Percentiles rank a stretch among this genome's conserved stretches.
Evolutionary conservation across 2,888 invertebrate species (phyloP).

Genomic region (Emmelina monodactyla): DNA sequence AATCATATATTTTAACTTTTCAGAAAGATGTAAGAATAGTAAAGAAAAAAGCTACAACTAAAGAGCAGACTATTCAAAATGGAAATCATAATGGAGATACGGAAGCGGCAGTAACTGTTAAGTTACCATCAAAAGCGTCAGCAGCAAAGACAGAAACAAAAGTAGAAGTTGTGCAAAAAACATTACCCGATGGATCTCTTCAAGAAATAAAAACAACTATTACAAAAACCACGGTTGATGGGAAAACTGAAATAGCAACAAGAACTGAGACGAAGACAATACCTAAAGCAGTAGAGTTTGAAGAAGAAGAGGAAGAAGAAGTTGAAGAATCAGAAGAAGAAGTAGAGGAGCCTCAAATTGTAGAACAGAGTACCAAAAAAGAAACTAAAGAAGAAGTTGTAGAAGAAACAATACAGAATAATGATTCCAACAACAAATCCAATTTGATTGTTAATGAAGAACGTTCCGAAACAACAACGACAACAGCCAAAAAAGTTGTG

Average conservation of each 20-base stretch:
- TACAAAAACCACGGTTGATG: conserved; percentile 51
- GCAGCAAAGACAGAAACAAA: conserved; percentile 52
- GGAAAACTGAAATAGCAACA: conserved; percentile 48
- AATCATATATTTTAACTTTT: conserved; percentile 24
- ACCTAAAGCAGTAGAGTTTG: conserved; percentile 40
- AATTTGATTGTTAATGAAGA: conserved; percentile 43
- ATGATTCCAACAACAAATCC: conserved; percentile 22
- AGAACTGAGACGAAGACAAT: conserved; percentile 48
- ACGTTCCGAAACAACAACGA: conserved; percentile 34
- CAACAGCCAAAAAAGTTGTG: conserved; percentile 39
- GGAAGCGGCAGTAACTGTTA: conserved; percentile 43
- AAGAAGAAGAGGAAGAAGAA: conserved; percentile 33
- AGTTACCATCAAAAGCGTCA: conserved; percentile 44
- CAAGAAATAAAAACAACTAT: conserved; percentile 53
- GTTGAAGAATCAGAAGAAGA: conserved; percentile 31
- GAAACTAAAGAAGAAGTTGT: conserved; percentile 18
- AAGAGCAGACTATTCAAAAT: conserved; percentile 25
- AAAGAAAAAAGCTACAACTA: conserved; percentile 27
- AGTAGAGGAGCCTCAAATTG: conserved; percentile 19
- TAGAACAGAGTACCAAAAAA: too few species aligned
- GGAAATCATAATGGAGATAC: conserved; percentile 42
- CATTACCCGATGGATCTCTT: conserved; percentile 43
- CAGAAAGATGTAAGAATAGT: conserved; percentile 49
- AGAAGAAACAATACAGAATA: conserved; percentile 18
- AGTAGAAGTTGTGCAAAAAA: conserved; percentile 45